A percentile compares a stretch with the other conserved stretches of the same genome.
These are phyloP conservation scores for Eucera pruinosa DNA, from an alignment of 2,888 invertebrate species.

Conservation along the genomic window DNA sequence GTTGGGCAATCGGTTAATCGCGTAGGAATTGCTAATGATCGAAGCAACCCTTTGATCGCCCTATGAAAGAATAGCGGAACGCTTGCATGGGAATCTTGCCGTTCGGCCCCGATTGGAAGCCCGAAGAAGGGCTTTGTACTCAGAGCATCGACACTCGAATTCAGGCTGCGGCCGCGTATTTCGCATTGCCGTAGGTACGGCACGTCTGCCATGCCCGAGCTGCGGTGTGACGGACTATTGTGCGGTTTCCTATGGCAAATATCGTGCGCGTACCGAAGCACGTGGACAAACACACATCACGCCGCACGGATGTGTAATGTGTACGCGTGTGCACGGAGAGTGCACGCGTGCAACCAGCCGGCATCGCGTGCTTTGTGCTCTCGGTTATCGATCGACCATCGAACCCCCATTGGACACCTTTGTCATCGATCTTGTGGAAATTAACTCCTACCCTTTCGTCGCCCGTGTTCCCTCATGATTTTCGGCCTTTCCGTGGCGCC, in stretches of 20 bases:
- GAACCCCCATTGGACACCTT: constrained; percentile 27
- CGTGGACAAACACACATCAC: constrained; percentile 57
- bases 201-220: constrained; percentile 64
- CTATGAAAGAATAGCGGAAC: constrained; percentile 18
- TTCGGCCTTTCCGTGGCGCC: constrained; percentile 17
- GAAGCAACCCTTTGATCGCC: constrained; percentile 13
- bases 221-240: constrained; percentile 72
- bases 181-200: constrained; percentile 57
- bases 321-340: constrained; percentile 17
- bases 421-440: constrained; percentile 10
- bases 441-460: constrained; percentile 4
- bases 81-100: too few species aligned
- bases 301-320: not conserved
- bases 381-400: constrained; percentile 65
- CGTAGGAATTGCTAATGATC: too few species aligned
- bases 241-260: constrained; percentile 74
- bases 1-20: too few species aligned
- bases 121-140: constrained; percentile 22
- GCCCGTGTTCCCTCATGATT: not conserved
- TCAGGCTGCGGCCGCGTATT: constrained; percentile 32
- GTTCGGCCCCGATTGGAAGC: too few species aligned
- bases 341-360: constrained; percentile 2
- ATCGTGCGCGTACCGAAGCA: constrained; percentile 50
- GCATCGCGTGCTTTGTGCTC: constrained; percentile 51
- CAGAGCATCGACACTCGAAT: constrained; percentile 39